Evolutionary conservation across 2,888 invertebrate genomes (phyloP), one percentile per base, ranked within the genome.

Genomic region (Spicauda simplicius): DNA sequence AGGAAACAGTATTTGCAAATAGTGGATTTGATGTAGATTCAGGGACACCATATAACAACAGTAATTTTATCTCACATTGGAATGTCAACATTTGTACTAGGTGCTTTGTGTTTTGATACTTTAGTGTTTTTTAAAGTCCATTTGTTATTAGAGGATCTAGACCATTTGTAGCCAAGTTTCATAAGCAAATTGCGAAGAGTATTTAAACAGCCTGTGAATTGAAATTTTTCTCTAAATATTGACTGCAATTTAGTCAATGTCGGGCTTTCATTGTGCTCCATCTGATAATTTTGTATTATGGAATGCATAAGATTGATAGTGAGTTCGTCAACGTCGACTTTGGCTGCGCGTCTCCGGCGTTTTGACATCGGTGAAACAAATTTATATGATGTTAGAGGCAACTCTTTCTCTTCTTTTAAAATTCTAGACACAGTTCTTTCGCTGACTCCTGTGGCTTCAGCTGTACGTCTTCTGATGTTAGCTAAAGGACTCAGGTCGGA

Each of bases 361-460:
- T 65, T 70, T 20, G 64, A 52, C 70, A 68, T 70, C 6, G 68
- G 70, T 18, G 70, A 70, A 50, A 62, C 19, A 54, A 70, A 70
- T 30, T 50, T 68, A 3, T 57, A 25, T 7, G 70, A 70, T 52
- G 70, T 66, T 6, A 65, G 63, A 4, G 69, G 67, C 52, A 69
- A 64, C 37, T 73, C 71, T 64, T 67, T 73, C 16, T 72, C 70
- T 70, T 73, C 73, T 62, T 68, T 72, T 59, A 74, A 71, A 61
- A 74, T 73, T 54, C 66, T 56, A 45, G 53, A 54, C 11, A 73
- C 66, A 10, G 72, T 73, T 48, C 59, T 37, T 20, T 37, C 19
- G 60, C 63, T 60, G 54, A 72, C 71, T 12, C 69, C 72, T 10
- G 72, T 72, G 0, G 74, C 74, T 20, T 71, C 69, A 0, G 72